Base-by-base conservation (phyloP, 2,888 invertebrate genomes). In the Ophion obscuratus region DNA sequence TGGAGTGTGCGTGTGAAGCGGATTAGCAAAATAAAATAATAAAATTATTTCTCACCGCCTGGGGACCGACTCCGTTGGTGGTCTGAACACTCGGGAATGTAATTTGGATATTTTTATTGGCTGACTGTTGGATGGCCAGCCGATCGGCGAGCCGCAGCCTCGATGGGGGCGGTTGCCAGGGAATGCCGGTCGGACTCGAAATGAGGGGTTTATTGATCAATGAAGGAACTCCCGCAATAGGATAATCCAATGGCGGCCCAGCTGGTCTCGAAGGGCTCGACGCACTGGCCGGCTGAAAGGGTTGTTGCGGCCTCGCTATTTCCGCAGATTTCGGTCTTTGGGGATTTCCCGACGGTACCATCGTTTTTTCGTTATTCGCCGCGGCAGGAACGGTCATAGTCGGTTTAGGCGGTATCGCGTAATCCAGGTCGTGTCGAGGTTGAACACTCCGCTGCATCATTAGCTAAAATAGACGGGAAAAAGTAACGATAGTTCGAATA, bases 381-480 rank as follows among this genome's bases (percentile, higher is more conserved):
- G 53, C 11, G 9, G 11, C 10, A 0, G 62, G 17, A 0, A 9
- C 1, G 6, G 6, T 20, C 14, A 9, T 44, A 1, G 36, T 40
- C 11, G 57, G 27, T 62, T 40, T 61, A 1, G 10, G 27, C 2
- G 57, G 74, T 2, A 24, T 67, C 17, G 61, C 74, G 17, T 81
- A 81, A 24, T 85, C 85, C 2, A 78, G 66, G n/a, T 85, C 81
- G 9, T 85, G 78, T 7, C 62, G 68, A 0, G 81, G 78, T 20
- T 85, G 85, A 47, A 78, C 75, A 24, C 44, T 20, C 40, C 70
- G 53, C 11, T 79, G 77, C 24, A 20, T 10, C 75, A 79, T 64
- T 20, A 74, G 78, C 85, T 85, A 40, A 14, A 77, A 81, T 57
- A 14, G 1, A n/a, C 20, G 20, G 10, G 53, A 73, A 71, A 44